Conservation (phyloP, 1,140 invertebrate genomes). For the Steinernema khuongi region DNA sequence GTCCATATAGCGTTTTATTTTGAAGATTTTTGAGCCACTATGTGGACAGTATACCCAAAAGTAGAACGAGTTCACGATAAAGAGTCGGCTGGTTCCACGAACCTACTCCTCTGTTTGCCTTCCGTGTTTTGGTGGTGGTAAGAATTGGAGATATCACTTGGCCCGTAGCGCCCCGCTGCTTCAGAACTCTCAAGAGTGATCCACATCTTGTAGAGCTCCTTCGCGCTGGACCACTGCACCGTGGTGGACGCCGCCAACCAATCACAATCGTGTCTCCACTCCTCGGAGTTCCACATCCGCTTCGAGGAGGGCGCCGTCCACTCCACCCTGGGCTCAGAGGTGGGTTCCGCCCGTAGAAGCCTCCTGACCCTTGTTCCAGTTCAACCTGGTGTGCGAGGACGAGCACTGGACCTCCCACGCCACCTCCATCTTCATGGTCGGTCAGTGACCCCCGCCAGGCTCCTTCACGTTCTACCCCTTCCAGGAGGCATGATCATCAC, state of each 20-base stretch:
- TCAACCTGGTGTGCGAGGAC: slow-evolving; percentile 32
- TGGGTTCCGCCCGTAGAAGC: slow-evolving; percentile 3
- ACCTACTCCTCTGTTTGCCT: too few relatives aligned
- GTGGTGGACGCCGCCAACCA: background rate
- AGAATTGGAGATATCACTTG: too few relatives aligned
- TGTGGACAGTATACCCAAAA: too few relatives aligned
- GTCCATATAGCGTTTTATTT: too few relatives aligned
- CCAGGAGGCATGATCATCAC: slow-evolving; percentile 32
- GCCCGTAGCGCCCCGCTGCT: too few relatives aligned
- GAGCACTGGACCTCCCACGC: slow-evolving; percentile 25
- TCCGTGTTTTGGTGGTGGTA: too few relatives aligned
- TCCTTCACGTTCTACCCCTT: background rate
- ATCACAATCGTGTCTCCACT: background rate
- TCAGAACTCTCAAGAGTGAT: too few relatives aligned
- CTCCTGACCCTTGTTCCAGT: slow-evolving; percentile 16
- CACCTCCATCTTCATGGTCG: slow-evolving; percentile 34
- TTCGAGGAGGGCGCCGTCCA: background rate
- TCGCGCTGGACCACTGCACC: background rate
- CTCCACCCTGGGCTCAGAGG: background rate
- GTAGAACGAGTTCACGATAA: too few relatives aligned
- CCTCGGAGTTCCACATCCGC: background rate
- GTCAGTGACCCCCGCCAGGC: slow-evolving; percentile 15
- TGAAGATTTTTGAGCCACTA: too few relatives aligned
- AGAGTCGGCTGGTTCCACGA: too few relatives aligned
- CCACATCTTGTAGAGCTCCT: background rate